These are phyloP conservation scores for Lagenorhynchus albirostris DNA, from an alignment of 2,113 vertebrate genomes.

Conservation along the genomic window DNA sequence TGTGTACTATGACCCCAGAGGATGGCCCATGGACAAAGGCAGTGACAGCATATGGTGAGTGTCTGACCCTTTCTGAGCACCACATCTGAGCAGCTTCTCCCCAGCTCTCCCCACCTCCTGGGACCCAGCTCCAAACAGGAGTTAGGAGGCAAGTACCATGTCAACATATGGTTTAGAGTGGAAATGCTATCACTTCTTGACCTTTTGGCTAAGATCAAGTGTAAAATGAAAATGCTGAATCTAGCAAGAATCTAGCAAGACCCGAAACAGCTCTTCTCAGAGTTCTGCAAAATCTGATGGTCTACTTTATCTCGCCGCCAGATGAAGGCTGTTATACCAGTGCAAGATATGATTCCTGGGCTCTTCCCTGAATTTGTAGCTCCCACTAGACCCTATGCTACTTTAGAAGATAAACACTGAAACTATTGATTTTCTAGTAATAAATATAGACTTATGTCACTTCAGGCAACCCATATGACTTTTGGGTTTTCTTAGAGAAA, in stretches of 20 bases:
- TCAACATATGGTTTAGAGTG: not conserved
- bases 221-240: not conserved
- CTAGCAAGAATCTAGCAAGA: not conserved
- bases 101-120: not conserved
- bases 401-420: not conserved
- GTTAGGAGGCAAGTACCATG: not conserved
- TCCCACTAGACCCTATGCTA: too few species aligned
- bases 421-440: not conserved
- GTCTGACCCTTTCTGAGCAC: not conserved
- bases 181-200: not conserved
- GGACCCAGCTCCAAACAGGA: not conserved
- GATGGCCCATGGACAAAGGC: slow-evolving; percentile 74
- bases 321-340: not conserved
- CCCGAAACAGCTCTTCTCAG: fast-evolving
- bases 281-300: not conserved
- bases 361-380: not conserved
- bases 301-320: not conserved
- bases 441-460: not conserved
- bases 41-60: slow-evolving; percentile 84
- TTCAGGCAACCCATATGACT: not conserved
- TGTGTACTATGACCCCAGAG: slow-evolving; percentile 77
- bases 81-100: not conserved
- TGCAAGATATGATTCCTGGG: not conserved
- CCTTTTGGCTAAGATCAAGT: not conserved
- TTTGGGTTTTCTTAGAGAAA: not conserved